Evolutionary conservation across 2,113 vertebrate species (phyloP).

Genomic region (Aphyosemion australe): DNA sequence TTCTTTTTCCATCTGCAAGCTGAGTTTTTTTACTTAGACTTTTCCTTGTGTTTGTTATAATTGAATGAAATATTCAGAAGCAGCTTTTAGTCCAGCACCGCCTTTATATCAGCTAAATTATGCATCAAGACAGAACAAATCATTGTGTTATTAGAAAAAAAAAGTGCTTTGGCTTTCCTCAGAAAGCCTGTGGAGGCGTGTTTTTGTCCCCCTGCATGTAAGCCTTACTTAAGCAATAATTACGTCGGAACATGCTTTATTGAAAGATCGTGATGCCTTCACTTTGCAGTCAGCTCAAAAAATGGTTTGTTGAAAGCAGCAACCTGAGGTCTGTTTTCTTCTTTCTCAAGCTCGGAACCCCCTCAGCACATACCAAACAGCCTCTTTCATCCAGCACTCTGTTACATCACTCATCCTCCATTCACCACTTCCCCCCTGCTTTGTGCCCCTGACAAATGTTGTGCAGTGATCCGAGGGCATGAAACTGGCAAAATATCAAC

Average conservation of each 20-base stretch:
- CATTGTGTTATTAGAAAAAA: constrained; percentile 32
- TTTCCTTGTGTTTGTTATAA: constrained; percentile 21
- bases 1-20: neutral
- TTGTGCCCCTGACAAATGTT: constrained; percentile 70
- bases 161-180: constrained; percentile 35
- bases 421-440: constrained; percentile 54
- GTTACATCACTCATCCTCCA: constrained; percentile 67
- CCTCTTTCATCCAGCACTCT: constrained; percentile 57
- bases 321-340: constrained; percentile 19
- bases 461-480: constrained; percentile 66
- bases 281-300: constrained; percentile 16
- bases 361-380: constrained; percentile 58
- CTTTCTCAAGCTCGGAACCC: constrained; percentile 16
- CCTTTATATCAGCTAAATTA: constrained; percentile 53
- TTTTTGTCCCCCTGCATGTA: constrained; percentile 16
- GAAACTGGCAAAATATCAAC: constrained; percentile 66
- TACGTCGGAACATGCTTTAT: constrained; percentile 36
- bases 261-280: constrained; percentile 37
- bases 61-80: constrained; percentile 65
- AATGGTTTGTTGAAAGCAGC: constrained; percentile 30
- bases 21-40: constrained; percentile 25
- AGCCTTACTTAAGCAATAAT: constrained; percentile 17
- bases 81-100: constrained; percentile 37
- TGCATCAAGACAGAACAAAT: constrained; percentile 53
- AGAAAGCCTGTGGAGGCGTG: constrained; percentile 17